Percentiles rank a stretch among this genome's conserved stretches.
phyloP scores from a whole-genome alignment of 2,888 invertebrate genomes.

The Aporophyla nigra region DNA sequence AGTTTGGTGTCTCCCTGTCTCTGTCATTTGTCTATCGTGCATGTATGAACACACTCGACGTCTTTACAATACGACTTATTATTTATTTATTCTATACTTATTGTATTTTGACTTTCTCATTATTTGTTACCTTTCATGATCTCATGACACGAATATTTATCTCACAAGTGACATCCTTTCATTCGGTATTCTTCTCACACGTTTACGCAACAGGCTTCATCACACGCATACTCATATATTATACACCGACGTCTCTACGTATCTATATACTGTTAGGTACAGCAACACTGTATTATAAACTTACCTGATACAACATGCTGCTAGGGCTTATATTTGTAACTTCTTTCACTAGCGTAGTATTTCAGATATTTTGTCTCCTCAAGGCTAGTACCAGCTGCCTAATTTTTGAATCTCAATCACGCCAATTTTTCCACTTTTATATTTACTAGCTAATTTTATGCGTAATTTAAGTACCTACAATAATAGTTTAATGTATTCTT shows the following conservation, averaged over 20 bases:
- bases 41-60: slow-evolving; percentile 81
- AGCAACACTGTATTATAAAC: slow-evolving; percentile 76
- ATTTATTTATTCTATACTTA: slow-evolving; percentile 74
- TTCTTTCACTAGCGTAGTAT: slow-evolving; percentile 86
- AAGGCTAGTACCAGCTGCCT: slow-evolving; percentile 79
- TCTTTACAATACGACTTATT: slow-evolving; percentile 74
- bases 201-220: slow-evolving; percentile 77
- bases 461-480: slow-evolving; percentile 78
- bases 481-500: slow-evolving; percentile 73
- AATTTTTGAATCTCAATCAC: slow-evolving; percentile 81
- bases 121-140: slow-evolving; percentile 83
- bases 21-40: slow-evolving; percentile 84
- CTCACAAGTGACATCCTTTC: slow-evolving; percentile 79
- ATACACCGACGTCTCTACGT: slow-evolving; percentile 69
- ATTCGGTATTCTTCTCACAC: slow-evolving; percentile 75
- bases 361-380: slow-evolving; percentile 80
- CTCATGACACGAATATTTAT: slow-evolving; percentile 82
- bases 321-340: slow-evolving; percentile 84
- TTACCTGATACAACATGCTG: slow-evolving; percentile 74
- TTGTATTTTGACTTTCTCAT: slow-evolving; percentile 83
- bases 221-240: slow-evolving; percentile 74
- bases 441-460: slow-evolving; percentile 81
- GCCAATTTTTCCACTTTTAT: slow-evolving; percentile 83
- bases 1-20: slow-evolving; percentile 87
- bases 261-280: slow-evolving; percentile 69